Evolutionary conservation across 1,140 invertebrate genomes (phyloP).

Genomic region (Brachionus calyciflorus): DNA sequence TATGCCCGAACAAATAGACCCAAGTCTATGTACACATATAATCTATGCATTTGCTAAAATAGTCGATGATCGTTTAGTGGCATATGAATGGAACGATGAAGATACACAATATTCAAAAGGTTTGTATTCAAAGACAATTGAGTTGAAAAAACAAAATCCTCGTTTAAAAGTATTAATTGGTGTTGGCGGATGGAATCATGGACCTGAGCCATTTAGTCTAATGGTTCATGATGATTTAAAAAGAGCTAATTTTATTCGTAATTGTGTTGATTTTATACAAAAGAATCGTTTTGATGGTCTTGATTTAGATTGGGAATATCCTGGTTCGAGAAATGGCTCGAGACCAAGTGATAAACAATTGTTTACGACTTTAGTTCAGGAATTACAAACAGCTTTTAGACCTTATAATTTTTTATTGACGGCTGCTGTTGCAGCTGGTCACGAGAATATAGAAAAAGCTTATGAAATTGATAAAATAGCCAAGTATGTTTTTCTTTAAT

Average conservation of each 20-base stretch:
- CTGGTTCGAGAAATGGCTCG: constrained; percentile 49
- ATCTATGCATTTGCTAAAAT: constrained; percentile 83
- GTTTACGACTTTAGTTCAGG: constrained; percentile 25
- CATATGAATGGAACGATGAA: constrained; percentile 78
- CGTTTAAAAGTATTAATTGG: constrained; percentile 74
- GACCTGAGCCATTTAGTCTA: constrained; percentile 69
- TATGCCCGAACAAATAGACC: constrained; percentile 78
- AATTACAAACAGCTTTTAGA: constrained; percentile 48
- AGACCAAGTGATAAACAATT: constrained; percentile 46
- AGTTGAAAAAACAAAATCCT: constrained; percentile 59
- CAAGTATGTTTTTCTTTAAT: constrained; percentile 63
- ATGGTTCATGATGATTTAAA: constrained; percentile 70
- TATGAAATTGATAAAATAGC: constrained; percentile 84
- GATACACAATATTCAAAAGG: neutral
- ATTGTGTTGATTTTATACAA: constrained; percentile 52
- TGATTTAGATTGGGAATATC: constrained; percentile 54
- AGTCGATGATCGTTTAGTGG: constrained; percentile 74
- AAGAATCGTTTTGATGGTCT: constrained; percentile 59
- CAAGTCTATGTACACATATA: constrained; percentile 82
- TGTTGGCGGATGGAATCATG: constrained; percentile 85
- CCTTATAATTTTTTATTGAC: constrained; percentile 67
- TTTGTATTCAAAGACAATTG: neutral
- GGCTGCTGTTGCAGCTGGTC: constrained; percentile 84
- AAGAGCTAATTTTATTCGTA: constrained; percentile 1
- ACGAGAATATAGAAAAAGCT: constrained; percentile 86